Evolutionary conservation across 2,888 invertebrate genomes (phyloP), one percentile per base, ranked within the genome.

Genomic region (Drosophila anomalata): DNA sequence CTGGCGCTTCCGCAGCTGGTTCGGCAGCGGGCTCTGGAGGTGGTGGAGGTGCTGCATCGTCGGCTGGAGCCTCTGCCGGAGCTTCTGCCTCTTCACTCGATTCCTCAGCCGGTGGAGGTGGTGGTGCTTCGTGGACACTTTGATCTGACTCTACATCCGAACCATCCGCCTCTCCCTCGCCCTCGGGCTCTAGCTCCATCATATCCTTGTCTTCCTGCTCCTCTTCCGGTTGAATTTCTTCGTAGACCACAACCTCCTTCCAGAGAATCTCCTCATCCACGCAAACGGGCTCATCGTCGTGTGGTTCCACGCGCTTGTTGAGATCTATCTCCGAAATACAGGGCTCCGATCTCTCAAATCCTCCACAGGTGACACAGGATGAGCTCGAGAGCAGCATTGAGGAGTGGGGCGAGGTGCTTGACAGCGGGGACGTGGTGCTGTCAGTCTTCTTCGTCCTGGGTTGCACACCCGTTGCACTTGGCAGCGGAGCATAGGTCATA

Each of bases 381-480:
- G 89, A 89, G 6, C 84, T 73, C 3, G 86, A 83, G 14, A 89
- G 24, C 60, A 84, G 63, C 51, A 79, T 24, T 0, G 90, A 90
- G 3, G 78, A 80, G 29, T 88, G 88, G 3, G 76, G 76, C 0
- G 88, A 70, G 0, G 76, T 76, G 29, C 68, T 62, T 0, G 78
- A 66, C 5, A 70, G 12, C 9, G 70, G 20, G 0, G 78, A 66
- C 1, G 48, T 58, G 47, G 31, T 68, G 52, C 66, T 79, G 9
- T 46, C 24, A 0, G 72, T 46, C 33, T 75, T 76, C 33, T 63
- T 75, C 33, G 57, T 5, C 7, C 61, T 44, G 0, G 52, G 39
- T 1, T 31, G 31, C 11, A 33, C 73, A 2, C 12, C 61, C 29
- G 58, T 63, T 0, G 31, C 76, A 22, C 56, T 36, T 0, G 77